Percentiles rank a stretch among this genome's conserved stretches.
Conservation (phyloP, 2,888 invertebrate genomes). For the Phyllotreta cruciferae region DNA sequence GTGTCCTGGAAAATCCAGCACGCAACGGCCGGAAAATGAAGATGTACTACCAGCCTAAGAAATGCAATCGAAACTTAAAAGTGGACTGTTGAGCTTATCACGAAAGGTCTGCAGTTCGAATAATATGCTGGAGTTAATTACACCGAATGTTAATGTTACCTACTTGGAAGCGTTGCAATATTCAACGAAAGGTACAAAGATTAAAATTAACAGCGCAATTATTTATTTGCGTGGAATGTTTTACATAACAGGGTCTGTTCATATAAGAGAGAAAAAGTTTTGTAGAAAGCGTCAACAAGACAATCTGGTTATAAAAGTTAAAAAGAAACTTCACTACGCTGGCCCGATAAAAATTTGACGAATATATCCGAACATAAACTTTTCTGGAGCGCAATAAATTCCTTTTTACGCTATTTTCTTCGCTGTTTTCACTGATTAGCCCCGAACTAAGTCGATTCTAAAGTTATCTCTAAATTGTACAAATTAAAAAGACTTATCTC, state of each 20-base stretch:
- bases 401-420: too few species aligned
- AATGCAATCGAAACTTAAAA: slow-evolving; percentile 24
- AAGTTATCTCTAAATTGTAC: slow-evolving; percentile 12
- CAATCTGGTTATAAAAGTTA: too few species aligned
- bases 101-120: background rate
- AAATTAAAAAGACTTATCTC: slow-evolving; percentile 26
- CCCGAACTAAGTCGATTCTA: slow-evolving; percentile 2
- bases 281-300: too few species aligned
- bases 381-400: background rate
- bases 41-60: slow-evolving; percentile 21
- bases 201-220: too few species aligned
- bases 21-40: slow-evolving; percentile 27
- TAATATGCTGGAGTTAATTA: background rate
- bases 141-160: background rate
- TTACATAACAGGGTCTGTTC: too few species aligned
- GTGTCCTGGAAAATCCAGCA: slow-evolving; percentile 24
- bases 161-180: too few species aligned
- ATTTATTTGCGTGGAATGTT: too few species aligned
- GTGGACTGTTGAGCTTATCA: slow-evolving; percentile 18
- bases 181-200: too few species aligned
- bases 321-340: too few species aligned
- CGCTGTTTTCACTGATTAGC: background rate
- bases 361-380: background rate
- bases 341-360: background rate
- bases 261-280: too few species aligned